Conservation (phyloP, 2,888 invertebrate species). For the Prenolepis imparis region DNA sequence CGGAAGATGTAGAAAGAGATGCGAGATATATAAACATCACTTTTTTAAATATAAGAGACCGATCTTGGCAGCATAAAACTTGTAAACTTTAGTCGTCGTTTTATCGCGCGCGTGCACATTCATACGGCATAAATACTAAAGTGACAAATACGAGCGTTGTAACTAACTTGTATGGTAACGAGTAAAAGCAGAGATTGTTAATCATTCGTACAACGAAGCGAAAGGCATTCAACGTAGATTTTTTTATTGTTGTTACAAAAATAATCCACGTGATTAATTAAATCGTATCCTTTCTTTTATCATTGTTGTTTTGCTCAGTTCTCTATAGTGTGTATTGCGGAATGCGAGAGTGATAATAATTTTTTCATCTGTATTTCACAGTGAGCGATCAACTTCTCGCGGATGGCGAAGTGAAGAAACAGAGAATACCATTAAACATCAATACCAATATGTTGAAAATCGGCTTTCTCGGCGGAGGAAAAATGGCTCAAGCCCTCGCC, state of each 20-base stretch:
- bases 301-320: neutral
- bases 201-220: slow-evolving; percentile 5
- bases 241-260: neutral
- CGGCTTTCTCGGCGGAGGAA: slow-evolving; percentile 97
- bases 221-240: neutral
- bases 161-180: neutral
- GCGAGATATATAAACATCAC: slow-evolving; percentile 45
- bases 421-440: slow-evolving; percentile 55
- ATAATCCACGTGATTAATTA: slow-evolving; percentile 16
- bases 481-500: slow-evolving; percentile 96
- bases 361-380: slow-evolving; percentile 32
- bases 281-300: neutral
- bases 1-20: slow-evolving; percentile 9
- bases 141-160: neutral
- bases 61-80: slow-evolving; percentile 19
- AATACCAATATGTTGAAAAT: slow-evolving; percentile 89
- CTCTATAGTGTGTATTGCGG: neutral
- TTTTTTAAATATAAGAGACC: slow-evolving; percentile 15
- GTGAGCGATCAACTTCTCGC: slow-evolving; percentile 78
- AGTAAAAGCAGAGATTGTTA: slow-evolving; percentile 12
- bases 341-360: neutral
- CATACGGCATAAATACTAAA: slow-evolving; percentile 11
- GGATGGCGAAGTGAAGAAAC: slow-evolving; percentile 72
- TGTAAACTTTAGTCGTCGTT: slow-evolving; percentile 15
- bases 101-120: slow-evolving; percentile 22